Base-by-base conservation (phyloP, 1,140 invertebrate genomes). In the Lysiphlebus fabarum region DNA sequence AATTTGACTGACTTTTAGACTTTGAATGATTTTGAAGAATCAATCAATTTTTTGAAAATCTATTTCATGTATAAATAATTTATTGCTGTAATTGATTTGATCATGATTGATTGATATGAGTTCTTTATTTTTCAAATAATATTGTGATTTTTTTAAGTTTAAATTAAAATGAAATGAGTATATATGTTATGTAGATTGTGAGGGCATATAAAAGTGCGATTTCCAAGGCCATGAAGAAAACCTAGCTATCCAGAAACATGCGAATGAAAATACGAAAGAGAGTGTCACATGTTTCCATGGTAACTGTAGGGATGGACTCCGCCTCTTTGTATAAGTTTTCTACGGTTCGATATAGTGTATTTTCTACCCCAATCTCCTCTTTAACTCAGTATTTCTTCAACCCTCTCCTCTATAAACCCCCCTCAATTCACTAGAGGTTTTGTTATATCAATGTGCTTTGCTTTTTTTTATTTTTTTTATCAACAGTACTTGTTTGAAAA, bases 221-320 rank as follows among this genome's bases (percentile, higher is more conserved):
- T 26, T 26, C 17, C 17, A 26, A 26, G 17, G 17, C 17, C 17
- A 26, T 26, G 17, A 26, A 26, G 17, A 26, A 26, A 26, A 26
- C 17, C 17, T 26, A 26, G 17, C 17, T 26, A 26, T 26, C 17
- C 17, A 26, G 17, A n/a, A 4, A 38, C 34, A 51, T 36, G 33
- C 36, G 36, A 10, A n/a, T 37, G 37, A 47, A 11, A 53, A 48
- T 26, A 45, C 36, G 58, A 60, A 43, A 60, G 58, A 59, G 58
- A 60, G 58, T 60, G 58, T 60, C 58, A 60, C 58, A 60, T 53
- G 58, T 60, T 60, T 38, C 58, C 58, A 60, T 60, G 42, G 58
- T 51, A 60, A 60, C 58, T 60, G 53, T 38, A 53, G 37, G 44
- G 50, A 37, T 48, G 37, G 56, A 55, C 58, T 60, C 58, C 58